Evolutionary conservation across 1,140 invertebrate genomes (phyloP), one percentile per base, ranked within the genome.

Genomic region (Drosophila obscura): DNA sequence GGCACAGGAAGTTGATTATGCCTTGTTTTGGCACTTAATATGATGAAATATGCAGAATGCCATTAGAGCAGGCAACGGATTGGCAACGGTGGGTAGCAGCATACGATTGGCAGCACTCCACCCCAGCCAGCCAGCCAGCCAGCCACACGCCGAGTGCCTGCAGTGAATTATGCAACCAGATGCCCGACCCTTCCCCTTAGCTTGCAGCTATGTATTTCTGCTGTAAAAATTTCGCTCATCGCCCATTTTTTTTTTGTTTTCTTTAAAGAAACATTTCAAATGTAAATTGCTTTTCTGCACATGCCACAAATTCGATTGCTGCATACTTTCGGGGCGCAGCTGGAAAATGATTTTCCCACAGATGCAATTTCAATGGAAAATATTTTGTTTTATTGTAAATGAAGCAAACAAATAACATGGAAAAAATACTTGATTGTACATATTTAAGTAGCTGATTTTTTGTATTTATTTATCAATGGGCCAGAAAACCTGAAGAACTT

Each of bases 21-120:
- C 84, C 72, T 88, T 88, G 83, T 88, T 89, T 80, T 83, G 83
- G 84, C 83, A 88, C 83, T 88, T 88, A 88, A 88, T 88, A 64
- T 88, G 85, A 88, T 88, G 83, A 88, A 88, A 88, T 89, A 88
- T 88, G 84, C 83, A 88, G 69, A 83, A 87, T 77, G 73, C 84
- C 79, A 88, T 88, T 88, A 88, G 78, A 24, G 63, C 59, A 16
- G 51, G 24, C 11, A 39, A 57, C 43, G 35, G 35, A 28, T 26
- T 26, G 19, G 19, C 19, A 19, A 0, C 15, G 28, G 46, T 41
- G 16, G 35, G 43, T 11, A 11, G 53, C 11, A 39, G 45, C 59
- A 59, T 44, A 73, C 44, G 67, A 74, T 78, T 74, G 60, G 60
- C 64, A 59, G 44, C 52, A 63, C 53, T 58, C 67, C 19, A 19